A percentile compares a stretch with the other conserved stretches of the same genome.
Evolutionary conservation across 2,797 vertebrate genomes (phyloP).

Genomic region (Sebastiscus albofasciatus): DNA sequence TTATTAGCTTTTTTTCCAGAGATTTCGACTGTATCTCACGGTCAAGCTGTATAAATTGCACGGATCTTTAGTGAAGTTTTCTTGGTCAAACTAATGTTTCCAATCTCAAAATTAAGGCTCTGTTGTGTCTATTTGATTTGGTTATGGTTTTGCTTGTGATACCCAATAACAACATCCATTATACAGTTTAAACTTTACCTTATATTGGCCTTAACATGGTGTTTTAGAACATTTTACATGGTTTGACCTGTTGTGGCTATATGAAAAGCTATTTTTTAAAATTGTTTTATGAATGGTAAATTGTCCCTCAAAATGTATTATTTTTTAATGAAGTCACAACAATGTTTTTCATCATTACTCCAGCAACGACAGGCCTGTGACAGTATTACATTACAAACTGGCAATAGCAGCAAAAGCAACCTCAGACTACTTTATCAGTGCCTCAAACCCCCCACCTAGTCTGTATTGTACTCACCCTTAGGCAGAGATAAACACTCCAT

Average conservation of each 20-base stretch:
- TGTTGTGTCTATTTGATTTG: no score
- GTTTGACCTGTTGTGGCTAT: not conserved
- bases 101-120: not conserved
- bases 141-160: no score
- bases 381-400: slow-evolving; percentile 48
- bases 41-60: not conserved
- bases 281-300: not conserved
- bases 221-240: not conserved
- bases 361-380: not conserved
- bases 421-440: slow-evolving; percentile 45
- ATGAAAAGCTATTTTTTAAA: not conserved
- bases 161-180: no score
- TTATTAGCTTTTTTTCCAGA: not conserved
- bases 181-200: not conserved
- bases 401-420: slow-evolving; percentile 45
- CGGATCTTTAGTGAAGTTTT: not conserved
- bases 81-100: not conserved
- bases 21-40: not conserved
- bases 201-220: not conserved
- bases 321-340: not conserved
- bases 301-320: not conserved
- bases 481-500: slow-evolving; percentile 68
- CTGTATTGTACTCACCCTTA: slow-evolving; percentile 60
- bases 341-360: slow-evolving; percentile 1
- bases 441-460: not conserved